phyloP scores from a whole-genome alignment of 2,888 invertebrate genomes.

The Phengaris arion region DNA sequence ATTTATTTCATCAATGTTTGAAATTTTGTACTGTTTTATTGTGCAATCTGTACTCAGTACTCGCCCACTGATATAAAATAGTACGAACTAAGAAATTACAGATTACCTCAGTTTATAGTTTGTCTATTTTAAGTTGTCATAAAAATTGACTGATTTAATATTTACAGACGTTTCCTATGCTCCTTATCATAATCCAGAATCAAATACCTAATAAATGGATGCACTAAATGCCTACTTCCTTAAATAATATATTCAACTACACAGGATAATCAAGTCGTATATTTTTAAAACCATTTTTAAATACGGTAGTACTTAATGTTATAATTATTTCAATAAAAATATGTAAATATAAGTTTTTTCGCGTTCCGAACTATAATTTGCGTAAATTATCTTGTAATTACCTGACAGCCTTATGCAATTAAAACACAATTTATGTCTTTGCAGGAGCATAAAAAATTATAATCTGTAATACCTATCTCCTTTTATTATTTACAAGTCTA shows the following conservation, averaged over 20 bases:
- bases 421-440: slow-evolving; percentile 6
- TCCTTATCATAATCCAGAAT: background rate
- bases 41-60: no score
- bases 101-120: no score
- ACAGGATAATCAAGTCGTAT: slow-evolving; percentile 15
- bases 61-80: no score
- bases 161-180: background rate
- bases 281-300: background rate
- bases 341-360: slow-evolving; percentile 18
- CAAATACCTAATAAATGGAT: background rate
- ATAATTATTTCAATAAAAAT: slow-evolving; percentile 14
- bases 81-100: no score
- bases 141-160: background rate
- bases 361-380: slow-evolving; percentile 17
- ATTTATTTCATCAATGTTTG: background rate
- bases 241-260: background rate
- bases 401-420: slow-evolving; percentile 16
- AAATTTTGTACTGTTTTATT: background rate
- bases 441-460: background rate
- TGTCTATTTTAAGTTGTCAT: no score
- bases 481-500: slow-evolving; percentile 15
- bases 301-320: slow-evolving; percentile 4
- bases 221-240: background rate
- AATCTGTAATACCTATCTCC: background rate
- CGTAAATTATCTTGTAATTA: slow-evolving; percentile 25